Evolutionary conservation across 2,888 invertebrate species (phyloP).

Genomic region (Phengaris arion): DNA sequence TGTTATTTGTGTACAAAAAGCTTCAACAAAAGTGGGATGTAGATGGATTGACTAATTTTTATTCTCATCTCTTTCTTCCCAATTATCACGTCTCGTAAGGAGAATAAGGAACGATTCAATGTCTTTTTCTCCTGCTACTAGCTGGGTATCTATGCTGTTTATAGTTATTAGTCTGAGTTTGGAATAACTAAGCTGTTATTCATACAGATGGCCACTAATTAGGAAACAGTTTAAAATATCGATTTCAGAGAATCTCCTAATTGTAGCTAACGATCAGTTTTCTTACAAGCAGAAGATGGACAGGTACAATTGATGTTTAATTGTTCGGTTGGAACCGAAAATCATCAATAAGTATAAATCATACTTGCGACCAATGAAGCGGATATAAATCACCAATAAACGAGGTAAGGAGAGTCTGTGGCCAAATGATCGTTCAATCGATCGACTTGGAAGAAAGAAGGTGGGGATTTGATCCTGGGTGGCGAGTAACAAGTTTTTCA

Average conservation of each 20-base stretch:
- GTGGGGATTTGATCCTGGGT: too few relatives aligned
- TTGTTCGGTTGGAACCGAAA: conserved; percentile 9
- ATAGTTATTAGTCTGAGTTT: too few relatives aligned
- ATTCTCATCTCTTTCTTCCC: too few relatives aligned
- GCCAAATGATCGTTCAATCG: neutral
- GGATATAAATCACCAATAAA: conserved; percentile 27
- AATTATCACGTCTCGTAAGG: too few relatives aligned
- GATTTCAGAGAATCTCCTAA: neutral
- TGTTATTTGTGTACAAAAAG: too few relatives aligned
- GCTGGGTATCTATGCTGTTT: too few relatives aligned
- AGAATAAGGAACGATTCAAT: too few relatives aligned
- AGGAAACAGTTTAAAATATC: neutral
- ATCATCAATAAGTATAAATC: conserved; percentile 30
- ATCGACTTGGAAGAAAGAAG: neutral
- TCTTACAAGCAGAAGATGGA: neutral
- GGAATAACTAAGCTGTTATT: too few relatives aligned
- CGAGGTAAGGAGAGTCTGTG: neutral
- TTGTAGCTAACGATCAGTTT: neutral
- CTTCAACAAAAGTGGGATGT: too few relatives aligned
- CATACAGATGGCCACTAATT: neutral
- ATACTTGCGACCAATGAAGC: conserved; percentile 26
- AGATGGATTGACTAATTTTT: too few relatives aligned
- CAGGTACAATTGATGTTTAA: neutral
- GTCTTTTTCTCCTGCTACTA: too few relatives aligned
- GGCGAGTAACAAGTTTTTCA: too few relatives aligned